These are phyloP conservation scores for Platysteira castanea DNA, from an alignment of 2,113 vertebrate species.

Conservation along the genomic window DNA sequence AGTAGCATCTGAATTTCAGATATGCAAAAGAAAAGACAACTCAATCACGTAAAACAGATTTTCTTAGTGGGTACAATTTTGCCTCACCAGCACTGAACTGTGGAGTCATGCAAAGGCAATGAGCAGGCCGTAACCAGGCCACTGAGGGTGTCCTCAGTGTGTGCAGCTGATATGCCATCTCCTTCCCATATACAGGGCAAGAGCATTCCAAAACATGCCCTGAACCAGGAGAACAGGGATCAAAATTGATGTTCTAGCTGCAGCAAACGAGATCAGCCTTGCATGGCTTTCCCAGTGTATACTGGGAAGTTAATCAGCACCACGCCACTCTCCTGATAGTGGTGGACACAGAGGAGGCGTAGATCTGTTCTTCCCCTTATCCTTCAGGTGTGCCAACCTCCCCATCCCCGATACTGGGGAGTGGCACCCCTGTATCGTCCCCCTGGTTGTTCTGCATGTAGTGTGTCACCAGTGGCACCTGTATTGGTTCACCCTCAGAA, in stretches of 20 bases:
- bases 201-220: neutral
- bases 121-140: neutral
- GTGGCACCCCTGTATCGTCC: neutral
- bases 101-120: neutral
- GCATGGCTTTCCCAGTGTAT: neutral
- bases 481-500: neutral
- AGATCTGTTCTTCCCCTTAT: neutral
- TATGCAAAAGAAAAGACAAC: neutral
- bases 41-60: neutral
- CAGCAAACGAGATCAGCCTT: neutral
- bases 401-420: fast-evolving
- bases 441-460: neutral
- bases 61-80: neutral
- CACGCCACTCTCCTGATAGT: fast-evolving
- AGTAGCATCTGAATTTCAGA: neutral
- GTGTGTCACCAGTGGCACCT: fast-evolving
- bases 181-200: neutral
- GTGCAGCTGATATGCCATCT: neutral
- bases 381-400: neutral
- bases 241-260: neutral
- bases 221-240: neutral
- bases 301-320: neutral
- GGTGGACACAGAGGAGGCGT: neutral
- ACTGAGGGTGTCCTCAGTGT: neutral
- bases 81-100: neutral